Evolutionary conservation across 1,140 invertebrate species (phyloP).

Genomic region (Steinernema khuongi): DNA sequence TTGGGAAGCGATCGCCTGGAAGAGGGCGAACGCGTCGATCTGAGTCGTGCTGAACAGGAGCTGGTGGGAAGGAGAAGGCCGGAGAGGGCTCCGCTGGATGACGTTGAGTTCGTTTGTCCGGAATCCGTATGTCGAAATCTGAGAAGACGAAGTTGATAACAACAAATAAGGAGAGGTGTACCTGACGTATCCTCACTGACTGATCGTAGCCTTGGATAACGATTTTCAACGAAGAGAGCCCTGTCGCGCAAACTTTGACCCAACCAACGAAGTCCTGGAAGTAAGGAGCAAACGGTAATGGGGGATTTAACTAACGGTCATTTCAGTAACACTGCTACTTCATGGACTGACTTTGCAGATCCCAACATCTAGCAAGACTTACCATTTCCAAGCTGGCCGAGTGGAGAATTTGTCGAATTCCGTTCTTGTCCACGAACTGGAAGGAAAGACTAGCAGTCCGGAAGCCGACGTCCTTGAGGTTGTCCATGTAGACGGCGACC

Average conservation of each 20-base stretch:
- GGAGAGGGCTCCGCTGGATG: conserved; percentile 37
- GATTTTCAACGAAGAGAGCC: conserved; percentile 65
- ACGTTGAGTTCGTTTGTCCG: background rate
- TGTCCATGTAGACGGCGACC: conserved; percentile 50
- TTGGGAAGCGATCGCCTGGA: conserved; percentile 52
- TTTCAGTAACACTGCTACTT: too few relatives aligned
- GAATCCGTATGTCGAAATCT: background rate
- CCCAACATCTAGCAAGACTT: background rate
- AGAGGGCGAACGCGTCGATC: conserved; percentile 51
- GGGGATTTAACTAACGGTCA: too few relatives aligned
- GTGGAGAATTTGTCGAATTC: conserved; percentile 20
- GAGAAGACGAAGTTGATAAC: background rate
- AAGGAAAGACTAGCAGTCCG: conserved; percentile 27
- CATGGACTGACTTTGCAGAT: background rate
- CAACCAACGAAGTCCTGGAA: conserved; percentile 70
- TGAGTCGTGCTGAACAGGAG: conserved; percentile 51
- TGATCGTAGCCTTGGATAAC: conserved; percentile 86
- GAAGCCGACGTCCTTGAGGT: conserved; percentile 47
- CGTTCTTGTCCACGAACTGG: conserved; percentile 23
- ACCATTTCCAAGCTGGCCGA: conserved; percentile 19
- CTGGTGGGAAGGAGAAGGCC: conserved; percentile 61
- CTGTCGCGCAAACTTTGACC: conserved; percentile 75
- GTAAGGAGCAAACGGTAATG: conserved; percentile 64
- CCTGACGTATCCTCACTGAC: conserved; percentile 77
- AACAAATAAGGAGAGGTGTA: conserved; percentile 58